Evolutionary conservation across 2,888 invertebrate species (phyloP), one percentile per base, ranked within the genome.

Genomic region (Galerucella pusilla): DNA sequence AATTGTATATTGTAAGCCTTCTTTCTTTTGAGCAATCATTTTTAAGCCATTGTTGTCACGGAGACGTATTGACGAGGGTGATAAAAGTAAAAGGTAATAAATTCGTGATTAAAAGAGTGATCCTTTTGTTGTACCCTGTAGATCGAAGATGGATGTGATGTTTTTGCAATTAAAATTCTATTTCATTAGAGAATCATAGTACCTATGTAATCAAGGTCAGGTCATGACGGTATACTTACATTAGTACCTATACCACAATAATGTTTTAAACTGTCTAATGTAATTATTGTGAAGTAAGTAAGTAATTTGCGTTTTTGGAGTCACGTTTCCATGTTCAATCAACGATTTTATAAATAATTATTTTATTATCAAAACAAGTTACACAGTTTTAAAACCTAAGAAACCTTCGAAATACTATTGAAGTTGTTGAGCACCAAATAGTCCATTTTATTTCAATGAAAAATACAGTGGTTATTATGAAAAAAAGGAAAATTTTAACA

Each of bases 121-220:
- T 28, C 59, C 16, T 20, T 52, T 52, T 52, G 52, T 14, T 52
- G 7, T 68, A 63, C 20, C n/a, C 46, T 68, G 54, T 49, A 28
- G 35, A 73, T 35, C 42, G 52, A 68, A 35, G 59, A 65, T 71
- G 42, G 45, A 61, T 67, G 35, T 42, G 45, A 61, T 67, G 35
- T 42, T 42, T 42, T 42, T 42, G 68, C 69, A 75, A 73, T 75
- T 75, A 68, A 71, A 72, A 73, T 68, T 72, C 63, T 64, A 66
- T 75, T 73, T 75, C 74, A 75, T 68, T 71, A 70, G 67, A 76
- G 63, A 67, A 64, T 66, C 74, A 63, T 54, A 74, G 67, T 67
- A 20, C 20, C 20, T 20, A 16, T 57, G 28, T 20, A 71, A 71
- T 67, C 69, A 72, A 73, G 67, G 69, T 68, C 76, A 67, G 71